Evolutionary conservation across 2,113 vertebrate species (phyloP).

Genomic region (Sylvilagus bachmani): DNA sequence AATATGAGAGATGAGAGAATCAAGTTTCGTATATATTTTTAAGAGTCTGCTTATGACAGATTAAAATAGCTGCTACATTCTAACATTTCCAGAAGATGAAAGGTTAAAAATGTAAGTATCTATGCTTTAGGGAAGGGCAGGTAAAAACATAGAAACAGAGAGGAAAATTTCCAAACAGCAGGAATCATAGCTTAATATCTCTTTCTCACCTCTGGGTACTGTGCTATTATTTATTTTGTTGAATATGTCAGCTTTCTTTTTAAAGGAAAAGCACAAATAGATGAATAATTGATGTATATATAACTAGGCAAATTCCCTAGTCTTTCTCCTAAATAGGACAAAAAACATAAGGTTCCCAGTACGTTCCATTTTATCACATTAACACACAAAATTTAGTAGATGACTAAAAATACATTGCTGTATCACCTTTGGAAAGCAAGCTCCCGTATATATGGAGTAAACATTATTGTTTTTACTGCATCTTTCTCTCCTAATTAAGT

Average conservation of each 20-base stretch:
- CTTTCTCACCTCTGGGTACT: background rate
- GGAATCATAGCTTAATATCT: constrained; percentile 12
- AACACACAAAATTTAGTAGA: background rate
- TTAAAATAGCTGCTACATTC: constrained; percentile 52
- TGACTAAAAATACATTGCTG: background rate
- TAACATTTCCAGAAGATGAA: constrained; percentile 54
- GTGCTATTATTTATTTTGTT: constrained; percentile 29
- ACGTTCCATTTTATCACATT: background rate
- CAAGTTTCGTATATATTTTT: constrained; percentile 59
- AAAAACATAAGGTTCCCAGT: background rate
- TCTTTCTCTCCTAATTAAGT: constrained; percentile 22
- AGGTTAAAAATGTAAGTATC: constrained; percentile 37
- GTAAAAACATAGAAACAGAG: constrained; percentile 19
- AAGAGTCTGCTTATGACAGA: constrained; percentile 57
- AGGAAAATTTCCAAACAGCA: constrained; percentile 12
- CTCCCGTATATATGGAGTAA: background rate
- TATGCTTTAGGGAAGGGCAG: constrained; percentile 34
- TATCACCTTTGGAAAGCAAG: background rate
- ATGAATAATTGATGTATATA: constrained; percentile 3
- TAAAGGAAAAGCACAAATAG: background rate
- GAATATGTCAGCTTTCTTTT: constrained; percentile 23
- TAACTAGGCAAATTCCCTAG: background rate
- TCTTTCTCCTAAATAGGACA: background rate
- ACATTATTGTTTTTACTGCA: background rate
- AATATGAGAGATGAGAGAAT: constrained; percentile 66